Base-by-base conservation (phyloP, 2,888 invertebrate species). In the Leucozona laternaria region DNA sequence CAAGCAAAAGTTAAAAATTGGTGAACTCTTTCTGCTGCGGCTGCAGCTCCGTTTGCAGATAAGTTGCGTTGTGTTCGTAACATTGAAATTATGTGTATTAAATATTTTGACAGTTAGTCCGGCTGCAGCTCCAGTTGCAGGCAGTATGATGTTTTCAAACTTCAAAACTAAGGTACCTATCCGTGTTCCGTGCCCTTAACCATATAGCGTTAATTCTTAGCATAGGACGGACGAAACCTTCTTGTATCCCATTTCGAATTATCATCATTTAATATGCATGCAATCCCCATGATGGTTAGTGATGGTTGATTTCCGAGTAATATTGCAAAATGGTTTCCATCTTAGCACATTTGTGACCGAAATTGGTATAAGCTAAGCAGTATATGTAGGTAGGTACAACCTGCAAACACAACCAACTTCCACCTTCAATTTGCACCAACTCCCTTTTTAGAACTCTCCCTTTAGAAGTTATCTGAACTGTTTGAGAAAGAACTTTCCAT, bases 291-390 rank as follows among this genome's bases (percentile, higher is more conserved):
- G 37, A 22, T 13, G 25, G 15, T 48, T 20, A 50, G 73, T 7
- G 15, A 73, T 48, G 64, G 57, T 66, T 66, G 79, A 37, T 60
- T 71, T 43, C 55, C 43, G 48, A 64, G 58, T 20, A 79, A 75
- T 64, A 79, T 75, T 76, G 76, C 80, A 85, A 85, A 85, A 85
- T 85, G 85, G 85, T 77, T 80, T 73, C 80, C 85, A 77, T 85
- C 77, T 77, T 85, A 77, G 72, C 77, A 80, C 85, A 79, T 72
- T 71, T 53, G 66, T 58, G 57, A 31, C 55, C 66, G 75, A 80
- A 68, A 75, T 75, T 83, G 71, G 31, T 84, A 64, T 43, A 70
- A 53, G 76, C 70, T 43, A 70, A 53, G 70, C 70, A 31, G 17
- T 64, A 8, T 6, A 0, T 28, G 6, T 28, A 4, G 28, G 28